Percentiles rank a stretch among this genome's conserved stretches.
These are phyloP conservation scores for Maconellicoccus hirsutus DNA, from an alignment of 1,140 invertebrate species.

Conservation along the genomic window DNA sequence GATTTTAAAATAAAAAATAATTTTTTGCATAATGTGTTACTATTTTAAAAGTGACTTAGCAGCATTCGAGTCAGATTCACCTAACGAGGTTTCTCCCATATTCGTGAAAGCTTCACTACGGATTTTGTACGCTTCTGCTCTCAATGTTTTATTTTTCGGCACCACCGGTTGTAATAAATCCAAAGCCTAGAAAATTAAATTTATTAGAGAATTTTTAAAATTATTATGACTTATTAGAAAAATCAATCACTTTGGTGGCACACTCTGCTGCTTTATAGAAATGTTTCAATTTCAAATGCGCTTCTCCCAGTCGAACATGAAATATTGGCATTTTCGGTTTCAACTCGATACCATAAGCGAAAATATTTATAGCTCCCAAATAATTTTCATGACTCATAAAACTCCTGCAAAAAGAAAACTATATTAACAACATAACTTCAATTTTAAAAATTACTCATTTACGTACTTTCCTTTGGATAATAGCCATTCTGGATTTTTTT, in stretches of 20 bases:
- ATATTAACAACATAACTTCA: too few relatives aligned
- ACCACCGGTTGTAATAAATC: slow-evolving; percentile 25
- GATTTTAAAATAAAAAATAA: too few relatives aligned
- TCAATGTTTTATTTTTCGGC: slow-evolving; percentile 8
- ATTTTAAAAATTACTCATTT: background rate
- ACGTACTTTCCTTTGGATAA: slow-evolving; percentile 67
- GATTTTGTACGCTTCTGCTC: slow-evolving; percentile 24
- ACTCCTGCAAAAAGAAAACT: slow-evolving; percentile 39
- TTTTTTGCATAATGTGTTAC: too few relatives aligned
- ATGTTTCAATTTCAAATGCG: slow-evolving; percentile 61
- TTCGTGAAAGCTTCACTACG: background rate
- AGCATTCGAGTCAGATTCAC: background rate
- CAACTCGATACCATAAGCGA: slow-evolving; percentile 61
- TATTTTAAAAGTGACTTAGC: background rate
- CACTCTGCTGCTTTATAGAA: slow-evolving; percentile 56
- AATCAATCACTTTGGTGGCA: slow-evolving; percentile 42
- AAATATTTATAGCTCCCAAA: slow-evolving; percentile 67
- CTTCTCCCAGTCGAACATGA: slow-evolving; percentile 60
- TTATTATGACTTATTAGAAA: background rate
- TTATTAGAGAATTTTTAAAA: background rate
- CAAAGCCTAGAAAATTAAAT: slow-evolving; percentile 24
- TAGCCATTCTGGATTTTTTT: slow-evolving; percentile 69
- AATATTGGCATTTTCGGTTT: slow-evolving; percentile 59
- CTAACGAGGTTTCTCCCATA: slow-evolving; percentile 4
- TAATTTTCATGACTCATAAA: slow-evolving; percentile 63